Conservation (phyloP, 64 coral and sea anemone species). For the Pocillopora verrucosa region DNA sequence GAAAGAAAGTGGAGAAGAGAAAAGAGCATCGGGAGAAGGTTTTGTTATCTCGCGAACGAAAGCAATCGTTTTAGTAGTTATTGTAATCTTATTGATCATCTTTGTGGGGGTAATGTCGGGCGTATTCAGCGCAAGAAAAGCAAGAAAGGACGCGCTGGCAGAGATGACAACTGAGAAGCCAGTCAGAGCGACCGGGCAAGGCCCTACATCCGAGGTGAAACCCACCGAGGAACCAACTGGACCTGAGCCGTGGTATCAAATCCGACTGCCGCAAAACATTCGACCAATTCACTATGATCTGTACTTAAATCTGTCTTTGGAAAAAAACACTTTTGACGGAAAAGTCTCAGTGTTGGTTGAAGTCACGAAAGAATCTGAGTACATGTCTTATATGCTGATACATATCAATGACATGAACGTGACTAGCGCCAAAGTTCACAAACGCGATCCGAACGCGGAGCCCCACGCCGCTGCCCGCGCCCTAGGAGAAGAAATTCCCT, state of each 20-base stretch:
- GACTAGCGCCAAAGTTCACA: conserved; percentile 36
- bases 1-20: neutral
- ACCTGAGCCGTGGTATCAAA: conserved; percentile 58
- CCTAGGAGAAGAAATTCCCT: neutral
- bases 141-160: conserved; percentile 37
- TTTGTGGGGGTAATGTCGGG: conserved; percentile 47
- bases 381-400: conserved; percentile 64
- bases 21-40: conserved; percentile 1
- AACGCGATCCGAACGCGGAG: conserved; percentile 4
- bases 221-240: conserved; percentile 37
- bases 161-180: neutral
- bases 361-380: conserved; percentile 50
- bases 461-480: neutral
- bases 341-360: conserved; percentile 42
- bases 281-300: conserved; percentile 63
- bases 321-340: conserved; percentile 53
- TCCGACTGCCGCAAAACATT: conserved; percentile 61
- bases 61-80: conserved; percentile 33
- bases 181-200: neutral
- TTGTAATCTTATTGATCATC: conserved; percentile 44
- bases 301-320: conserved; percentile 59
- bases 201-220: neutral
- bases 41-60: conserved; percentile 44
- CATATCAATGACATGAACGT: conserved; percentile 86
- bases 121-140: conserved; percentile 53